Base-by-base conservation (phyloP, 2,888 invertebrate genomes). In the Dyspetes luteomarginatus region DNA sequence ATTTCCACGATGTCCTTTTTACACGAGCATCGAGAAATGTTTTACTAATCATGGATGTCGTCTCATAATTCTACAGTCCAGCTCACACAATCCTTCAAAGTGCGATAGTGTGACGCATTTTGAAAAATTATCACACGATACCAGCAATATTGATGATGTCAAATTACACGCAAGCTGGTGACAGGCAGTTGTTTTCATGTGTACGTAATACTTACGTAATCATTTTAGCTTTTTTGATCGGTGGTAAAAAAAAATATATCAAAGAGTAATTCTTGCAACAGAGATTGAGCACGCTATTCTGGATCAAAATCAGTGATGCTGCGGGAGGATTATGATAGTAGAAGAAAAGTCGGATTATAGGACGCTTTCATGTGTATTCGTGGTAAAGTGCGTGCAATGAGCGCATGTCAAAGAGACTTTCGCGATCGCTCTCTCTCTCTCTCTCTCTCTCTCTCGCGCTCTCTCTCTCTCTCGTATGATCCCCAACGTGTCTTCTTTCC, bases 31-130 rank as follows among this genome's bases (percentile, higher is more conserved):
- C 43, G 43, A 28, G 73, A 73, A 64, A 73, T 65, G 45, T 64
- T 64, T 73, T 73, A 73, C 64, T 64, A 64, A 55, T 55, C 55
- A 41, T 45, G 64, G 73, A 64, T 73, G 73, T 73, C 62, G 48
- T 17, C 17, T 55, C 73, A 26, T 41, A 12, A 17, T 41, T 17
- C 26, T 9, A 48, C 12, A 30, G 24, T 26, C 9, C 24, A 64
- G 12, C 7, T 24, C 26, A 22, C 64, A 30, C 50, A 56, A 55
- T 50, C 62, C 52, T 72, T 72, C 50, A 41, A 41, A 52, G 26
- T 52, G 12, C 43, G 73, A 55, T 71, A 50, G 43, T 36, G 22
- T 24, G 36, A 60, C 36, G 41, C 45, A 24, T 58, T 55, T 36
- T 50, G 28, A 36, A 7, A 28, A 48, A 68, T 24, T 36, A 9